Conservation (phyloP, 2,888 invertebrate genomes). For the Polietes domitor region DNA sequence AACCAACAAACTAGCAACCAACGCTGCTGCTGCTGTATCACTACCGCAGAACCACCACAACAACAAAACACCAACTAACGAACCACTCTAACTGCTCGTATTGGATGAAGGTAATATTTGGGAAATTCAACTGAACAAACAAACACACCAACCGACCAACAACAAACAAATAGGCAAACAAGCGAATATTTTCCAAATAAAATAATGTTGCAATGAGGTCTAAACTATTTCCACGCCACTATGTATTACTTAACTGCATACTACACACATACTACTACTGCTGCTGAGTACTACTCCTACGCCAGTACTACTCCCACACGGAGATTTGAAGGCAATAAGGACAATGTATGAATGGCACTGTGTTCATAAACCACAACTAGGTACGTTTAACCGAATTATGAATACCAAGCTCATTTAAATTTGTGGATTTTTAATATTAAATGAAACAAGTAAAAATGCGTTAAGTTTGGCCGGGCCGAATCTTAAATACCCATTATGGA, state of each 20-base stretch:
- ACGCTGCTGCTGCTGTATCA: constrained; percentile 56
- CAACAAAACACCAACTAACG: constrained; percentile 34
- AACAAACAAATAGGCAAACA: constrained; percentile 36
- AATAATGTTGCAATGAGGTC: constrained; percentile 54
- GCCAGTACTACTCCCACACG: not conserved
- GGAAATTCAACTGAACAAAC: constrained; percentile 35
- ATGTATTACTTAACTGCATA: constrained; percentile 9
- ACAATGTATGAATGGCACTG: constrained; percentile 15
- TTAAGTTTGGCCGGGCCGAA: no score
- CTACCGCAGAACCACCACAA: constrained; percentile 29
- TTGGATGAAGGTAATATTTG: constrained; percentile 60
- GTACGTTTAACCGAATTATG: no score
- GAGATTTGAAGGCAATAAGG: not conserved
- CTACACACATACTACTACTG: constrained; percentile 3
- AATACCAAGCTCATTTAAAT: no score
- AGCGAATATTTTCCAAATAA: constrained; percentile 60
- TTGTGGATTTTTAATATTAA: no score
- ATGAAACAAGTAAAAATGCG: no score
- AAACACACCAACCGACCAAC: constrained; percentile 16
- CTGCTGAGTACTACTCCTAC: no score
- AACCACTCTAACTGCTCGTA: constrained; percentile 26
- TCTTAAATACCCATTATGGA: no score
- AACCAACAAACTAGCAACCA: constrained; percentile 23
- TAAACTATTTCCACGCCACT: constrained; percentile 40
- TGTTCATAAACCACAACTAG: not conserved